phyloP scores from a whole-genome alignment of 1,140 invertebrate species.

The Neocloeon triangulifer region DNA sequence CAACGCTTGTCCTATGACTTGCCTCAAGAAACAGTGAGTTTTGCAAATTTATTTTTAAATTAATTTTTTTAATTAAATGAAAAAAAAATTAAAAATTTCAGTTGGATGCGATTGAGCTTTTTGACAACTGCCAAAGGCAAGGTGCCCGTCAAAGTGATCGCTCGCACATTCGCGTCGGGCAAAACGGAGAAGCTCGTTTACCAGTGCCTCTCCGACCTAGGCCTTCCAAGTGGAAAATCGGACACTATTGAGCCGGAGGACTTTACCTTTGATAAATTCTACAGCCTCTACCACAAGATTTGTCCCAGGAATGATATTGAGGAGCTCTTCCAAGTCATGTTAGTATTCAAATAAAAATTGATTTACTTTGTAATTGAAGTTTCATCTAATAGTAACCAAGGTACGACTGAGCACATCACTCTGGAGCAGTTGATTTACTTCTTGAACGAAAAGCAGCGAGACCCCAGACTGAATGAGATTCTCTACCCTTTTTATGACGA shows the following conservation, averaged over 20 bases:
- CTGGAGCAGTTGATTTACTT: conserved; percentile 80
- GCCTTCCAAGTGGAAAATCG: conserved; percentile 84
- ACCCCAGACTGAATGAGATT: conserved; percentile 97
- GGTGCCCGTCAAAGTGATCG: conserved; percentile 91
- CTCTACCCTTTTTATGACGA: conserved; percentile 93
- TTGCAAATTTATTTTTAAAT: background rate
- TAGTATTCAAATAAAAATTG: too few species aligned
- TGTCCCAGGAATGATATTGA: conserved; percentile 98
- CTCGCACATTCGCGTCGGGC: conserved; percentile 92
- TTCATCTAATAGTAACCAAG: conserved; percentile 47
- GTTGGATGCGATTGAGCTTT: conserved; percentile 95
- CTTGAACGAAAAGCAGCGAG: conserved; percentile 94
- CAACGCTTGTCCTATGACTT: conserved; percentile 96
- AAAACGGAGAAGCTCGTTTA: conserved; percentile 97
- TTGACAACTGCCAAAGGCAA: conserved; percentile 80
- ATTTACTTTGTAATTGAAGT: too few species aligned
- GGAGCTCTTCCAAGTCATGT: conserved; percentile 93
- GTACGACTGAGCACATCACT: conserved; percentile 68
- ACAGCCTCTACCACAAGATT: conserved; percentile 94
- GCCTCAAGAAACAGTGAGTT: conserved; percentile 98
- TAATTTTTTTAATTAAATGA: background rate
- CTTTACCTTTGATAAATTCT: conserved; percentile 98
- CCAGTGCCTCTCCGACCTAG: conserved; percentile 84
- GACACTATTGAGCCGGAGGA: conserved; percentile 85
- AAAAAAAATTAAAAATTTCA: conserved; percentile 20